Percentiles rank a stretch among this genome's conserved stretches.
Evolutionary conservation across 2,888 invertebrate species (phyloP).

Genomic region (Magallana nippona): DNA sequence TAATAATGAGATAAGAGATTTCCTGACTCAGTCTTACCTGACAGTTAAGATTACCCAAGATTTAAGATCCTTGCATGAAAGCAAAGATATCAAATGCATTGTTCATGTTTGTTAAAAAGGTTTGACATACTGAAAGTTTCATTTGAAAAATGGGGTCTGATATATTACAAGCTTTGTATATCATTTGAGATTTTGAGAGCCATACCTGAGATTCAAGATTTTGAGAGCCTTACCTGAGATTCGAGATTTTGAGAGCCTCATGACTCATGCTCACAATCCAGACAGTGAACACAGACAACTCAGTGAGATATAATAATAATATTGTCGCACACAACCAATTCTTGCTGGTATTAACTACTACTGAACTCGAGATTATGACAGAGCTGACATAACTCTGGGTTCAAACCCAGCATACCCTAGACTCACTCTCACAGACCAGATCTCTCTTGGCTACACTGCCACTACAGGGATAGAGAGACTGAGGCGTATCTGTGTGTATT

Average conservation of each 20-base stretch:
- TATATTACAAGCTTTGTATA: no score
- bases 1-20: no score
- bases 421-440: no score
- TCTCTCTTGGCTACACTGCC: not conserved
- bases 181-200: not conserved
- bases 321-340: not conserved
- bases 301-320: not conserved
- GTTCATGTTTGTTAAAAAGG: no score
- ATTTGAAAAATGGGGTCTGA: no score
- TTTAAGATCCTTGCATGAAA: no score
- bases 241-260: constrained; percentile 8
- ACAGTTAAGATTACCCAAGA: no score
- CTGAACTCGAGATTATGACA: not conserved
- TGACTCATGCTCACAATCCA: constrained; percentile 10
- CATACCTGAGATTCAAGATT: not conserved
- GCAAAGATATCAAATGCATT: no score
- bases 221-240: not conserved
- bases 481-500: constrained; percentile 21
- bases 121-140: no score
- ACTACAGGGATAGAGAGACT: not conserved
- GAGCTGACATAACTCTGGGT: not conserved
- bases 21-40: no score
- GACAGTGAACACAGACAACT: constrained; percentile 1
- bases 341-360: no score
- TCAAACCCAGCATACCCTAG: no score